Conservation (phyloP, 2,113 vertebrate species). For the Oryzias melastigma region DNA sequence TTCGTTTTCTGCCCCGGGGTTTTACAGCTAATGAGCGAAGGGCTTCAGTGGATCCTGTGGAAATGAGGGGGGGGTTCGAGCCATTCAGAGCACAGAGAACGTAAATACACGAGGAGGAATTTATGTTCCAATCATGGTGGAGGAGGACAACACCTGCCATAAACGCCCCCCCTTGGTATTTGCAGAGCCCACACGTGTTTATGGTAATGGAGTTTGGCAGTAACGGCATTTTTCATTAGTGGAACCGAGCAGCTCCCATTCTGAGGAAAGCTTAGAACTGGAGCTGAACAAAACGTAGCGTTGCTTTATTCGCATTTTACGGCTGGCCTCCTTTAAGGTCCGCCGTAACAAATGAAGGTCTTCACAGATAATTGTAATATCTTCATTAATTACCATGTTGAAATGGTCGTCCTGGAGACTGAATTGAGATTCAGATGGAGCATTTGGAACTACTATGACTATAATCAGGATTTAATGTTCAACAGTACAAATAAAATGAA, state of each 20-base stretch:
- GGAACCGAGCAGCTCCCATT: neutral
- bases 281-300: neutral
- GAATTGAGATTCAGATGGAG: too few species aligned
- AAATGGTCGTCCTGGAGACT: too few species aligned
- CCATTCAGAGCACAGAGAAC: constrained; percentile 39
- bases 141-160: constrained; percentile 55
- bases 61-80: constrained; percentile 22
- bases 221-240: constrained; percentile 8
- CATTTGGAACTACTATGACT: too few species aligned
- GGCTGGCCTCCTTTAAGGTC: too few species aligned
- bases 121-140: constrained; percentile 56
- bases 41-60: constrained; percentile 45
- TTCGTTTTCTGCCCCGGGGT: constrained; percentile 44
- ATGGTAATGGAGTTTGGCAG: constrained; percentile 21
- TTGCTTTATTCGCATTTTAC: neutral
- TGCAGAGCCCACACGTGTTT: constrained; percentile 33
- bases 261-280: neutral
- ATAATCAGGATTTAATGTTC: too few species aligned
- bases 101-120: constrained; percentile 58
- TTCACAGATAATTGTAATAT: too few species aligned
- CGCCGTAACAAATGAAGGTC: too few species aligned
- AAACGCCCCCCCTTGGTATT: constrained; percentile 22
- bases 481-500: too few species aligned
- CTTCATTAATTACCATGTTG: too few species aligned
- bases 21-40: constrained; percentile 41